These are phyloP conservation scores for Campylomormyrus tamandua DNA, from an alignment of 2,113 vertebrate genomes.

Conservation along the genomic window DNA sequence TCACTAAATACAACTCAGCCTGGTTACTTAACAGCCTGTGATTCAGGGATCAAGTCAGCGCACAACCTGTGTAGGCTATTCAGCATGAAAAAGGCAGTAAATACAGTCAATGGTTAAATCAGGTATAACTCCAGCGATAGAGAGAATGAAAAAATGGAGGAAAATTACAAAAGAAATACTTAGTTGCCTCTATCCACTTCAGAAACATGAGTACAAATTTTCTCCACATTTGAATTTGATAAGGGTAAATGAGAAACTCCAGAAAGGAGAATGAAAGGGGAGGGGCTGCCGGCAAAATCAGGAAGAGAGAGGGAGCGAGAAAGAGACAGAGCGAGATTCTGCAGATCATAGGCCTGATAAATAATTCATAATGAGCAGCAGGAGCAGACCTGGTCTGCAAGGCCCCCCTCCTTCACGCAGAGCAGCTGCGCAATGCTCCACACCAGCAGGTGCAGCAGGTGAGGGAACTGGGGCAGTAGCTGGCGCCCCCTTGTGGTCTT, in stretches of 20 bases:
- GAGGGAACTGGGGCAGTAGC: slow-evolving; percentile 34
- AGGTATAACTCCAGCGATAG: neutral
- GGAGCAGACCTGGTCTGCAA: slow-evolving; percentile 28
- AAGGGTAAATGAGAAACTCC: neutral
- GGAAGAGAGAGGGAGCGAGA: slow-evolving; percentile 1
- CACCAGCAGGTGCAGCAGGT: slow-evolving; percentile 44
- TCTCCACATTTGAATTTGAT: neutral
- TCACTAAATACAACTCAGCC: neutral
- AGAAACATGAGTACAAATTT: neutral
- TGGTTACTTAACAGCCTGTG: neutral
- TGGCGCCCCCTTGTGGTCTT: slow-evolving; percentile 40
- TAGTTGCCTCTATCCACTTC: neutral
- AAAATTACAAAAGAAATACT: neutral
- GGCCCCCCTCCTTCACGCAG: neutral
- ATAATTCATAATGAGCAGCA: slow-evolving; percentile 42
- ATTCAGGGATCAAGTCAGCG: neutral
- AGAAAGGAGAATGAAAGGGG: neutral
- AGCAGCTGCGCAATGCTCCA: slow-evolving; percentile 29
- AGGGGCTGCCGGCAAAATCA: neutral
- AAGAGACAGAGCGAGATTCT: neutral
- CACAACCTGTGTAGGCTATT: neutral
- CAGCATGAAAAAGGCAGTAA: neutral
- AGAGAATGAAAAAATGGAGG: neutral
- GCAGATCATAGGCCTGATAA: slow-evolving; percentile 42
- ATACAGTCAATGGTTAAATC: neutral